Evolutionary conservation across 2,113 vertebrate species (phyloP).

Genomic region (Phoxinus phoxinus): DNA sequence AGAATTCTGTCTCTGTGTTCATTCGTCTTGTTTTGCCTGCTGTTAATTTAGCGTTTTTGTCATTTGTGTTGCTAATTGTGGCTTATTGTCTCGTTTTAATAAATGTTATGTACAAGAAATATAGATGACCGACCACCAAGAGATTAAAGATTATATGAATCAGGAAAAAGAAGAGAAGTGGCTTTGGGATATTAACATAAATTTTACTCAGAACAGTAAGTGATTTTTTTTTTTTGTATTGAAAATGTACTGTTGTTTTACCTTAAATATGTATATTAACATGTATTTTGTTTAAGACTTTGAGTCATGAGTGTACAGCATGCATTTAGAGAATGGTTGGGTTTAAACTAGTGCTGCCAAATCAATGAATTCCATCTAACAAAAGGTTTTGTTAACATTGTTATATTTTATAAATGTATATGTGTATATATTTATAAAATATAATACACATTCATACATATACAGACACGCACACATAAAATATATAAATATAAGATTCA

Average conservation of each 20-base stretch:
- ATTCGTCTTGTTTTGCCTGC: constrained; percentile 36
- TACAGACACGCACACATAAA: too few relatives aligned
- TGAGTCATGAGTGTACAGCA: not conserved
- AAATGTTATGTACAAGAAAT: constrained; percentile 35
- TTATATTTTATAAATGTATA: too few relatives aligned
- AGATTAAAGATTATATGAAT: constrained; percentile 45
- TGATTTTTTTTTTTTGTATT: not conserved
- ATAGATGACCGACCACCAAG: constrained; percentile 29
- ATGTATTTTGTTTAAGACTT: not conserved
- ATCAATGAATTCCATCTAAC: too few relatives aligned
- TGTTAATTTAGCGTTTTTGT: not conserved
- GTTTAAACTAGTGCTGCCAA: too few relatives aligned
- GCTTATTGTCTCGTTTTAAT: not conserved
- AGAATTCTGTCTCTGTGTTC: constrained; percentile 59
- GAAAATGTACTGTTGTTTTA: not conserved
- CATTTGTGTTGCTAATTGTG: not conserved
- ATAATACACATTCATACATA: too few relatives aligned
- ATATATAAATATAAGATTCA: too few relatives aligned
- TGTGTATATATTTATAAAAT: too few relatives aligned
- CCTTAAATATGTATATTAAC: not conserved
- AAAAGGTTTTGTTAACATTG: too few relatives aligned
- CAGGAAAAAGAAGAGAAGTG: constrained; percentile 9
- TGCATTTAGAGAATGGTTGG: not conserved
- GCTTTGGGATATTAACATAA: constrained; percentile 39
- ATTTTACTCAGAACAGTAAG: constrained; percentile 45